phyloP scores from a whole-genome alignment of 2,113 vertebrate species.

The Tyrannus savana region DNA sequence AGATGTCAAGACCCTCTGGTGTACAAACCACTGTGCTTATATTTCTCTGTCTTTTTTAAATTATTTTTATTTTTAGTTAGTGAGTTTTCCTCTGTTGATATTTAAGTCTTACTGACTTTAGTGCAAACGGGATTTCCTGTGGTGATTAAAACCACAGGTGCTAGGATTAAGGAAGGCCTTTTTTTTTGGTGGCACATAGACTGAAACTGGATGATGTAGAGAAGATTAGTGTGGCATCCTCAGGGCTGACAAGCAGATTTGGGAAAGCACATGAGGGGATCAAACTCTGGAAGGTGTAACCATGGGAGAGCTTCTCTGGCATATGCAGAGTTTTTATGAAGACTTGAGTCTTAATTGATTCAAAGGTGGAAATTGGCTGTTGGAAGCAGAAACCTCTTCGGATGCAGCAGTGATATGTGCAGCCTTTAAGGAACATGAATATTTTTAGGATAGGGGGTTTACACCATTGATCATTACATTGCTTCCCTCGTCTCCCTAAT shows the following conservation, averaged over 20 bases:
- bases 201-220: conserved; percentile 5
- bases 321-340: neutral
- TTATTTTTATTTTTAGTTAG: conserved; percentile 33
- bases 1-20: neutral
- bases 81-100: conserved; percentile 30
- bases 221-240: conserved; percentile 48
- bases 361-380: neutral
- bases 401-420: neutral
- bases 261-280: neutral
- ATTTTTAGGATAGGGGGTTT: neutral
- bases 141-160: conserved; percentile 65
- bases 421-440: neutral
- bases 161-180: conserved; percentile 35
- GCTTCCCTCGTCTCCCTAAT: neutral
- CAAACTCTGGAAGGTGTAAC: neutral
- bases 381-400: neutral
- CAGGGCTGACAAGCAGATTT: neutral
- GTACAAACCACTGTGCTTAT: neutral
- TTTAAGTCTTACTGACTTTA: conserved; percentile 27
- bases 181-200: neutral
- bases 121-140: conserved; percentile 61
- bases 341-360: neutral
- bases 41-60: neutral
- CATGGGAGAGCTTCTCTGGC: neutral
- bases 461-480: neutral